Base-by-base conservation (phyloP, 2,797 vertebrate genomes). In the Mionectes olivaceus region DNA sequence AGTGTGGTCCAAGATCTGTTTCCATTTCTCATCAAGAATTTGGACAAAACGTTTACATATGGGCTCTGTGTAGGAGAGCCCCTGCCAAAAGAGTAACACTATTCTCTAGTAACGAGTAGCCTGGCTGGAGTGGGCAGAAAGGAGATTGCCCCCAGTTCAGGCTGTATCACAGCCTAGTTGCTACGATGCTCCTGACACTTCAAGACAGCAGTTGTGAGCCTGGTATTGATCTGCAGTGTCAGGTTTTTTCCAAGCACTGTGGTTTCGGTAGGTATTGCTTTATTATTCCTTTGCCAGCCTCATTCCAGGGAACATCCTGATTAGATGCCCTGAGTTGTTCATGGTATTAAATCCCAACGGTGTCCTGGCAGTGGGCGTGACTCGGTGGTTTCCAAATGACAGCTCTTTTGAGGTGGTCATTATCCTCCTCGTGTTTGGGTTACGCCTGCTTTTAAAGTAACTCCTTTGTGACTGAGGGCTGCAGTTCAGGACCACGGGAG, bases 301-400 rank as follows among this genome's bases (percentile, higher is more conserved):
- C 27, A 44, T 73, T 61, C 9, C 16, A 18, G 37, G 69, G 78
- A 41, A 21, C 6, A 3, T 44, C 13, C 21, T 53, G 18, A 33
- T 27, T 7, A n/a, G 32, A 5, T 52, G 50, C 27, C 3, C 5
- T 6, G 44, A 7, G 9, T 24, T 55, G 22, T 77, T 91, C 19
- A 1, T 5, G 37, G 7, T 8, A 3, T 25, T 2, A n/a, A 70
- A 39, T 16, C 21, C 0, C 3, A 37, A 16, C 0, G 9, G 7
- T 43, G 56, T 74, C 52, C 43, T 35, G 61, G 52, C 44, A 33
- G 61, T 17, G 63, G 39, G 24, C 2, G 18, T 73, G 77, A 17
- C 65, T 10, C 5, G 3, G 5, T 67, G 57, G 35, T 49, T 63
- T 56, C 75, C 78, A 67, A 55, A 55, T 65, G 67, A 39, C 33